phyloP scores from a whole-genome alignment of 2,113 vertebrate genomes.

The Lota lota region DNA sequence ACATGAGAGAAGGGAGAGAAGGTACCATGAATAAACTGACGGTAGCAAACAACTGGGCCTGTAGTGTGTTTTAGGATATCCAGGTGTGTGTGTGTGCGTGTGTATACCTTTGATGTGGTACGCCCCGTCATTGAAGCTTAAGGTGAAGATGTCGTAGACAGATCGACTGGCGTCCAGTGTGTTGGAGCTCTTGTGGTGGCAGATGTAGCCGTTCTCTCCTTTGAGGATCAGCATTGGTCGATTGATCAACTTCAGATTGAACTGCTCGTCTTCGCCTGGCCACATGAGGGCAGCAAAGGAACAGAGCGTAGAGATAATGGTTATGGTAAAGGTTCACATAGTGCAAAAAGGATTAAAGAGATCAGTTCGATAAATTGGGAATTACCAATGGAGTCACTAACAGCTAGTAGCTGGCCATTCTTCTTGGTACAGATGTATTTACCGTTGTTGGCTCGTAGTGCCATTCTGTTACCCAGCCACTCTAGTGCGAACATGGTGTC shows the following conservation, averaged over 20 bases:
- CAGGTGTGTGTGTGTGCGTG: no score
- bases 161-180: slow-evolving; percentile 92
- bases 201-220: slow-evolving; percentile 89
- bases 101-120: slow-evolving; percentile 91
- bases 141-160: slow-evolving; percentile 87
- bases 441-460: slow-evolving; percentile 87
- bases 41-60: no score
- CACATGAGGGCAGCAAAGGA: not conserved
- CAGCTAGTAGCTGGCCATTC: slow-evolving; percentile 89
- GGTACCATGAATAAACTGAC: no score
- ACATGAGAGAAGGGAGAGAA: no score
- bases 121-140: slow-evolving; percentile 85
- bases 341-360: not conserved
- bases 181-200: slow-evolving; percentile 89
- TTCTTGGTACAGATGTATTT: slow-evolving; percentile 94
- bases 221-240: slow-evolving; percentile 91
- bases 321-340: not conserved
- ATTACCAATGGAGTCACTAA: slow-evolving; percentile 85
- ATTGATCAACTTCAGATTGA: slow-evolving; percentile 92
- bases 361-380: not conserved
- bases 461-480: slow-evolving; percentile 87
- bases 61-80: no score
- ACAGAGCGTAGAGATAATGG: not conserved
- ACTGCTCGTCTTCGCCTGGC: slow-evolving; percentile 86
- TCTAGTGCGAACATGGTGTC: slow-evolving; percentile 90